Conservation (phyloP, 1,140 invertebrate species). For the Eueides isabella region DNA sequence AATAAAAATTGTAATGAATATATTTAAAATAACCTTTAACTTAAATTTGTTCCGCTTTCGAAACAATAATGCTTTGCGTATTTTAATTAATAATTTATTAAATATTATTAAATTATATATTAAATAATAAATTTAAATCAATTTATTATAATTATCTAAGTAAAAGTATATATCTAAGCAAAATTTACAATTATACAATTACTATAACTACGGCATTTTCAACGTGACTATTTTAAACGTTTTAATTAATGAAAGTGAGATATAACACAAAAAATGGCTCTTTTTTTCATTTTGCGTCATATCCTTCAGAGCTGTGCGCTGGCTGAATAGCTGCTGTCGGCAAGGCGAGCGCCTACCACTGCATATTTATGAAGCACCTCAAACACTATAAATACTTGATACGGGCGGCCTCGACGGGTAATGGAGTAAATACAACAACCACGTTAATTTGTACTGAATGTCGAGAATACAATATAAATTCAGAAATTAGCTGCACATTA, state of each 20-base stretch:
- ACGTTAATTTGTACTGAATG: slow-evolving; percentile 61
- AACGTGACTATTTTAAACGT: neutral
- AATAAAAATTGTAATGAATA: too few relatives aligned
- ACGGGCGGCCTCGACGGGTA: slow-evolving; percentile 69
- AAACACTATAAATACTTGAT: slow-evolving; percentile 82
- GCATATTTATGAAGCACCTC: slow-evolving; percentile 81
- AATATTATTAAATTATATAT: too few relatives aligned
- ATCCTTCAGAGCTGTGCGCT: slow-evolving; percentile 46
- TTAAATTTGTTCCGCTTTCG: too few relatives aligned
- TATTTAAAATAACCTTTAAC: too few relatives aligned
- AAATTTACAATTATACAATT: too few relatives aligned
- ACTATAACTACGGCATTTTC: too few relatives aligned
- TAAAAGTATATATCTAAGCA: too few relatives aligned
- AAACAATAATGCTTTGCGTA: too few relatives aligned
- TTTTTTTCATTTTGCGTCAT: slow-evolving; percentile 39
- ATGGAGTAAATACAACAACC: slow-evolving; percentile 77
- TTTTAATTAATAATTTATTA: too few relatives aligned
- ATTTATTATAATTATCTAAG: too few relatives aligned
- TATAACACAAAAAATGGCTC: slow-evolving; percentile 37
- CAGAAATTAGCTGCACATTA: neutral
- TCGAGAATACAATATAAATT: slow-evolving; percentile 41
- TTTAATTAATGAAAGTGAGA: slow-evolving; percentile 14
- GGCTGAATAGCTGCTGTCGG: slow-evolving; percentile 79
- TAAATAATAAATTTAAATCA: too few relatives aligned
- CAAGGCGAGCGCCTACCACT: slow-evolving; percentile 78